Evolutionary conservation across 1,140 invertebrate genomes (phyloP).

Genomic region (Campoletis sonorensis): DNA sequence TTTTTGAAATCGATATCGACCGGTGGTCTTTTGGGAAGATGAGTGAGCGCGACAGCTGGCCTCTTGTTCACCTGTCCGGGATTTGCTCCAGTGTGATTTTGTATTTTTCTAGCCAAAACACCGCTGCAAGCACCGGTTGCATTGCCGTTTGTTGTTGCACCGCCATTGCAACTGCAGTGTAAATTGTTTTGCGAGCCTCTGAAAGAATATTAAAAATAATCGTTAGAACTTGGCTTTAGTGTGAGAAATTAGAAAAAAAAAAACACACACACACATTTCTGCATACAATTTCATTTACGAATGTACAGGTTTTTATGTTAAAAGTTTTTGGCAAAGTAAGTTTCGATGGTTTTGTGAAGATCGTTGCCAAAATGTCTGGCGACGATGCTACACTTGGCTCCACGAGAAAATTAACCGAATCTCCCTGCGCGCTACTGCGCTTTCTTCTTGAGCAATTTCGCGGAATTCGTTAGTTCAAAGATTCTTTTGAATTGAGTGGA

Average conservation of each 20-base stretch:
- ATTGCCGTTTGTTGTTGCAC: slow-evolving; percentile 70
- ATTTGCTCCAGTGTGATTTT: slow-evolving; percentile 78
- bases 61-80: slow-evolving; percentile 71
- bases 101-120: slow-evolving; percentile 80
- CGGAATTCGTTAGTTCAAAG: slow-evolving; percentile 5
- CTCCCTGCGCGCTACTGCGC: background rate
- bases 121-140: slow-evolving; percentile 72
- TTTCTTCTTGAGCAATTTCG: slow-evolving; percentile 5
- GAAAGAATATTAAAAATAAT: slow-evolving; percentile 60
- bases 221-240: background rate
- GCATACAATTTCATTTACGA: background rate
- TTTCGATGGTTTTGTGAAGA: background rate
- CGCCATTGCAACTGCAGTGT: slow-evolving; percentile 80
- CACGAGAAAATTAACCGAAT: background rate
- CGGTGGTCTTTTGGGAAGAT: slow-evolving; percentile 88
- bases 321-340: background rate
- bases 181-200: slow-evolving; percentile 83
- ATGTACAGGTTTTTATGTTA: background rate
- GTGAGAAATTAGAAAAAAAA: too few species aligned
- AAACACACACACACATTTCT: too few species aligned
- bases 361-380: slow-evolving; percentile 11
- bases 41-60: slow-evolving; percentile 80
- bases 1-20: slow-evolving; percentile 93
- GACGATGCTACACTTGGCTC: background rate
- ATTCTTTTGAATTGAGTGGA: background rate